Evolutionary conservation across 2,797 vertebrate genomes (phyloP).

Genomic region (Micromesistius poutassou): DNA sequence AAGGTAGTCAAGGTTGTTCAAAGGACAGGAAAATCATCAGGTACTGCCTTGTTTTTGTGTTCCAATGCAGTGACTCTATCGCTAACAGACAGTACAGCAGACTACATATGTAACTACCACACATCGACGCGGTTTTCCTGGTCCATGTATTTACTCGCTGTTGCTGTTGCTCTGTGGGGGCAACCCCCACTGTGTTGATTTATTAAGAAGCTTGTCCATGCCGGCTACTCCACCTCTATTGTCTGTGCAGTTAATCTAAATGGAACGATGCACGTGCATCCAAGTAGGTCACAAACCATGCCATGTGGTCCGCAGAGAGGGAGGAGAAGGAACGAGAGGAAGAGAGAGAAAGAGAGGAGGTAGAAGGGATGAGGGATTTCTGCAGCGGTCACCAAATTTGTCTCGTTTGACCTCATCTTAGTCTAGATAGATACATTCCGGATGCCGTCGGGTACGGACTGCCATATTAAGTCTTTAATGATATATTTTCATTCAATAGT

Average conservation of each 20-base stretch:
- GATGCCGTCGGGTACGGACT: background rate
- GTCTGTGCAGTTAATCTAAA: conserved; percentile 35
- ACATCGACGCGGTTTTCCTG: background rate
- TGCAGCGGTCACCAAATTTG: background rate
- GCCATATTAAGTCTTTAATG: background rate
- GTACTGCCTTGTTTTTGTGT: background rate
- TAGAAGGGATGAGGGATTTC: background rate
- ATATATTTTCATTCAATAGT: background rate
- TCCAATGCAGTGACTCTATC: too few species aligned
- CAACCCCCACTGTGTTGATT: conserved; percentile 21
- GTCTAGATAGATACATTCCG: background rate
- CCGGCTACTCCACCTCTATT: conserved; percentile 33
- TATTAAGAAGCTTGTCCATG: conserved; percentile 50
- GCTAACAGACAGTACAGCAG: too few species aligned
- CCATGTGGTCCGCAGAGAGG: conserved; percentile 11
- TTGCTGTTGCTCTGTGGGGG: background rate
- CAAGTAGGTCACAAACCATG: conserved; percentile 61
- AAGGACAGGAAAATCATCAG: conserved; percentile 10
- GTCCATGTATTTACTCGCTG: background rate
- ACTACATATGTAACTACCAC: too few species aligned
- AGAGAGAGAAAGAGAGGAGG: conserved; percentile 1
- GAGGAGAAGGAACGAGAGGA: background rate
- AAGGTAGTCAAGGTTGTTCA: conserved; percentile 16
- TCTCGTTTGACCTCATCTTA: background rate
- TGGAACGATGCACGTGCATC: conserved; percentile 24